phyloP scores from a whole-genome alignment of 2,113 vertebrate species.

The Nymphicus hollandicus region DNA sequence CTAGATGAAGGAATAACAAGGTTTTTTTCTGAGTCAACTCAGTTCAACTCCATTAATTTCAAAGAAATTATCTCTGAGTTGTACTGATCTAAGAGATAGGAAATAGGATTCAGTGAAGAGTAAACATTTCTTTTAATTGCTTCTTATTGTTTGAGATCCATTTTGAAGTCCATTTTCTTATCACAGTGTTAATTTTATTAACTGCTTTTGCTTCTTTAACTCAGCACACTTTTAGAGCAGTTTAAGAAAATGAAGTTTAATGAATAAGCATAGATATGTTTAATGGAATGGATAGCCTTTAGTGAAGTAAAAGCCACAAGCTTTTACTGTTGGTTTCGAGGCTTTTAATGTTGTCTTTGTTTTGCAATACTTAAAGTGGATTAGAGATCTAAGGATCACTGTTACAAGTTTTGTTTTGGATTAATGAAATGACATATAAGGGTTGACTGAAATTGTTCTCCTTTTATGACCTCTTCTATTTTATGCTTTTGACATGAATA shows the following conservation, averaged over 20 bases:
- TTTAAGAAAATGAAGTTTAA: slow-evolving; percentile 17
- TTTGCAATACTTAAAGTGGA: slow-evolving; percentile 55
- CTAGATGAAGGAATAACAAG: background rate
- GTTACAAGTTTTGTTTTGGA: slow-evolving; percentile 43
- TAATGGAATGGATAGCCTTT: background rate
- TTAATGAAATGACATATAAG: slow-evolving; percentile 7
- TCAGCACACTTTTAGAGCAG: background rate
- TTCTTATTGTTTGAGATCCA: background rate
- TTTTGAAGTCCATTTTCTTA: background rate
- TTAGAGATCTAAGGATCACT: slow-evolving; percentile 41
- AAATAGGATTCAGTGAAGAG: background rate
- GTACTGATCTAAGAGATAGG: background rate
- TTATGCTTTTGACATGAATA: background rate
- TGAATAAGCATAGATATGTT: background rate
- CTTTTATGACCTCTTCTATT: background rate
- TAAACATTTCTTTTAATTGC: background rate
- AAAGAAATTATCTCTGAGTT: background rate
- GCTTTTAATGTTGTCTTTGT: slow-evolving; percentile 54
- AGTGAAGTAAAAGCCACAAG: background rate
- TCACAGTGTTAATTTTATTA: background rate
- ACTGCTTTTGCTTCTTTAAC: slow-evolving; percentile 3
- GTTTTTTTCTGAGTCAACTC: background rate
- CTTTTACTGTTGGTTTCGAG: slow-evolving; percentile 20
- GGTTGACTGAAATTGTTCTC: slow-evolving; percentile 10
- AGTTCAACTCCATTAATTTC: background rate